Base-by-base conservation (phyloP, 2,797 vertebrate species). In the Epinephelus awoara region DNA sequence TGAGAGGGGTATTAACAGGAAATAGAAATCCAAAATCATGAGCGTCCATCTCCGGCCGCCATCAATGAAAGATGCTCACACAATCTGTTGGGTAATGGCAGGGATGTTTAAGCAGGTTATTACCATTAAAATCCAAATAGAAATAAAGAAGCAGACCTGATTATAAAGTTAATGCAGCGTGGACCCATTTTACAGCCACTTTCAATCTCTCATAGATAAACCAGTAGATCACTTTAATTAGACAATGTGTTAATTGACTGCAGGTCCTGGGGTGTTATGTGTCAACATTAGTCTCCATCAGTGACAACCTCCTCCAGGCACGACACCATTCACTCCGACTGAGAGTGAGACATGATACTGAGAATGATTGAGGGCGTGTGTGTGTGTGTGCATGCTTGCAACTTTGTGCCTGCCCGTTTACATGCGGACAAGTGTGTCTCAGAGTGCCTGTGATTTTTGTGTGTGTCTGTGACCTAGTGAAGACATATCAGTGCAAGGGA, bases 211-310 rank as follows among this genome's bases (percentile, higher is more conserved):
- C 85, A 86, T 87, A 83, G 88, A 93, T 92, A 93, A 91, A 90
- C 83, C 91, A 82, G 80, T 93, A 91, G 88, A 93, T 95, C 90
- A 92, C 92, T 94, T 95, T 94, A 94, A 95, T 96, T 95, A 94
- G 94, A 93, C 93, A 94, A 88, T 78, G 91, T 94, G 94, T 94
- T 95, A 93, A 95, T 95, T 94, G 91, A 94, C 86, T 91, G 88
- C 87, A 82, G 91, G 92, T 95, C 91, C 90, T 82, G 77, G 84
- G 85, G 92, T 93, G 85, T 67, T 85, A 93, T 89, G 88, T 92
- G 93, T 93, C 93, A 94, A 93, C 92, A 92, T 95, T 92, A 88
- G 92, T 94, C 90, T 89, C 85, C 82, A 84, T 95, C 93, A 91
- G 51, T 77, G 86, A 80, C 84, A 73, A 70, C 77, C 68, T 86